Evolutionary conservation across 1,140 invertebrate species (phyloP).

Genomic region (Euglossa dilemma): DNA sequence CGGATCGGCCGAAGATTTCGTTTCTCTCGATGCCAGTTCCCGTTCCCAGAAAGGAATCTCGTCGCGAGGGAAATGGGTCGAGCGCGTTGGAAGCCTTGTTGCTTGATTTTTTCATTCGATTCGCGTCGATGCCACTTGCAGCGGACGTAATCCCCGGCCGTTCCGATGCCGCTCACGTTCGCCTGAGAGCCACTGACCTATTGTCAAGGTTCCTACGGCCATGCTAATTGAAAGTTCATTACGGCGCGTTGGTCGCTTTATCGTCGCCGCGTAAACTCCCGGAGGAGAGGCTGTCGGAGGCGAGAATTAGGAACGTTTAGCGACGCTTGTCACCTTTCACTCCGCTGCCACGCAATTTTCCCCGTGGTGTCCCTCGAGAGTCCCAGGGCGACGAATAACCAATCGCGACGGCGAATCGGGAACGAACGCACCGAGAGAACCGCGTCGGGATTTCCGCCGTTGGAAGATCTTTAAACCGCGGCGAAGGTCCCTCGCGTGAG

Average conservation of each 20-base stretch:
- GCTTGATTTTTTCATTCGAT: constrained; percentile 5
- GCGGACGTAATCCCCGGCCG: not conserved
- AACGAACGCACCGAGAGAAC: not conserved
- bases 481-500: not conserved
- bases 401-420: too few relatives aligned
- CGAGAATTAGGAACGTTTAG: not conserved
- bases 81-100: constrained; percentile 14
- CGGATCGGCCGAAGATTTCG: too few relatives aligned
- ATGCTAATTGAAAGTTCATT: constrained; percentile 59
- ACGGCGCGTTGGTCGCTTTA: not conserved
- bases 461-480: constrained; percentile 8
- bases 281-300: too few relatives aligned
- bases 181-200: constrained; percentile 56
- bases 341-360: not conserved
- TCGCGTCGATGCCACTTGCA: not conserved
- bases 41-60: not conserved
- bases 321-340: not conserved
- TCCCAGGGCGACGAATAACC: not conserved
- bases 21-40: not conserved
- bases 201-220: constrained; percentile 55
- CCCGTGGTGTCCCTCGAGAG: too few relatives aligned
- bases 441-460: constrained; percentile 17
- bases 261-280: constrained; percentile 36
- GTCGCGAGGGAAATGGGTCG: not conserved
- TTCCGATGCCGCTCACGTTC: not conserved